Percentiles rank a stretch among this genome's conserved stretches.
Evolutionary conservation across 2,888 invertebrate species (phyloP).

Genomic region (Chironomus riparius): DNA sequence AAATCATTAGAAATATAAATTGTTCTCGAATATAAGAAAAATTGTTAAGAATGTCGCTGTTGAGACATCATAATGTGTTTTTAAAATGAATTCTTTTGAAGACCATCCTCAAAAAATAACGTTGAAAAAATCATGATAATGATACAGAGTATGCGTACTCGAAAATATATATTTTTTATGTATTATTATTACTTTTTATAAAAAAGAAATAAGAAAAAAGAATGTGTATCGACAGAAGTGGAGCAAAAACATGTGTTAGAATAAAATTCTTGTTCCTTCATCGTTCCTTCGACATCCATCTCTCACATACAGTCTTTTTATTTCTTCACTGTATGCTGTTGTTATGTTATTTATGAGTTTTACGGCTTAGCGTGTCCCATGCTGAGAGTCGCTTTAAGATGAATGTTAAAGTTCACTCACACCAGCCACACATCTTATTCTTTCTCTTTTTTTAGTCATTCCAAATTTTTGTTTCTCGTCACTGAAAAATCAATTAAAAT

Average conservation of each 20-base stretch:
- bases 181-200: not conserved
- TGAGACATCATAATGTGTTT: not conserved
- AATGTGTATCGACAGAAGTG: conserved; percentile 1
- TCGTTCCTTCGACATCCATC: not conserved
- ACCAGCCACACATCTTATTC: not conserved
- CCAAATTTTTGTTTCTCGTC: no score
- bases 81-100: not conserved
- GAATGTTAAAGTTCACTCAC: conserved; percentile 23
- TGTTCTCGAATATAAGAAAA: not conserved
- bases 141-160: conserved; percentile 3
- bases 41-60: not conserved
- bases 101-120: not conserved
- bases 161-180: not conserved
- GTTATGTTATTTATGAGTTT: conserved; percentile 23
- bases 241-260: conserved; percentile 17
- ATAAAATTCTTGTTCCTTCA: not conserved
- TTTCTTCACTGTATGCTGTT: not conserved
- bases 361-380: conserved; percentile 1
- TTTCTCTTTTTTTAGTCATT: not conserved
- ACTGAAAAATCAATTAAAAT: conserved; percentile 12
- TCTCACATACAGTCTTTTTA: not conserved
- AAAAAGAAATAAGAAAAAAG: not conserved
- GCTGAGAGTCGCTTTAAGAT: conserved; percentile 5
- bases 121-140: not conserved
- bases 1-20: not conserved